These are phyloP conservation scores for Tanytarsus gracilentus DNA, from an alignment of 2,888 invertebrate species.

Conservation along the genomic window DNA sequence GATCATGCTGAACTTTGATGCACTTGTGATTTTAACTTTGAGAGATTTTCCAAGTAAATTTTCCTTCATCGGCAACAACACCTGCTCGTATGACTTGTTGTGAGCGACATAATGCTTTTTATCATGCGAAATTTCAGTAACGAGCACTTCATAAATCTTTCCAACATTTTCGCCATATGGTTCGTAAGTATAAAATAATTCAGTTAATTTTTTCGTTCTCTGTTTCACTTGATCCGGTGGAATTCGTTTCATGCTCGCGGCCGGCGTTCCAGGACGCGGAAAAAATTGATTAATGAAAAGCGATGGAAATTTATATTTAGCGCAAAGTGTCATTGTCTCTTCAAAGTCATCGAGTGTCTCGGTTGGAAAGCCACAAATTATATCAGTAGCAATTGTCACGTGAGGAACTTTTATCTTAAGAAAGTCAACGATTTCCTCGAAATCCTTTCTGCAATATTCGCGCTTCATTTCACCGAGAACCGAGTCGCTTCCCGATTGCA, in stretches of 20 bases:
- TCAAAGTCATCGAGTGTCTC: conserved; percentile 87
- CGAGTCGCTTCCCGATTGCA: conserved; percentile 93
- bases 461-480: conserved; percentile 93
- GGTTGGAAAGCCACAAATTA: conserved; percentile 97
- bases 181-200: conserved; percentile 80
- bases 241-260: conserved; percentile 77
- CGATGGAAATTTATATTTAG: conserved; percentile 80
- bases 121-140: conserved; percentile 90
- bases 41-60: conserved; percentile 75
- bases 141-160: conserved; percentile 59
- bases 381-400: conserved; percentile 92
- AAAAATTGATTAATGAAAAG: conserved; percentile 98
- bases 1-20: conserved; percentile 70
- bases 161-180: conserved; percentile 65
- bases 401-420: conserved; percentile 74
- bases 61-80: conserved; percentile 69
- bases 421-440: conserved; percentile 79
- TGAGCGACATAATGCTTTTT: conserved; percentile 85
- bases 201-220: conserved; percentile 78
- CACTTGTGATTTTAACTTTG: conserved; percentile 60
- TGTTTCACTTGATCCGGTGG: conserved; percentile 81
- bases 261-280: conserved; percentile 92
- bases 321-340: conserved; percentile 74
- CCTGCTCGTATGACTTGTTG: conserved; percentile 91
- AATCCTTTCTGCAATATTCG: conserved; percentile 85